These are phyloP conservation scores for Caenorhabditis tropicalis DNA, from an alignment of 1,140 invertebrate genomes.

Conservation along the genomic window DNA sequence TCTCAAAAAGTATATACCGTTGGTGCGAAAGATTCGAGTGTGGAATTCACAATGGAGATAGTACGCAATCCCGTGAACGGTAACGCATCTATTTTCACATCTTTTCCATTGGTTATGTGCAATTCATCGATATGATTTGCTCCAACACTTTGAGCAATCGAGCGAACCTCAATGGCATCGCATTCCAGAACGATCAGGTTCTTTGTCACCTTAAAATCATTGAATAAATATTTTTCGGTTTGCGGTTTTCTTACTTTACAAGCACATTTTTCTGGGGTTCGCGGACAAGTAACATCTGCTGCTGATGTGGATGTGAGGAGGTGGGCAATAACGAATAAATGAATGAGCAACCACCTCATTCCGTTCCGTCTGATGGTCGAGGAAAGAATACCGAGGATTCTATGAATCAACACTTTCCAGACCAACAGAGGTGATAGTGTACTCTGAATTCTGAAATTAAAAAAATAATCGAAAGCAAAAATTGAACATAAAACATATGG, in stretches of 20 bases:
- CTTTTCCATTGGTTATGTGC: not conserved
- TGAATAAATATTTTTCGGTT: not conserved
- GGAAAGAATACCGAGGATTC: constrained; percentile 4
- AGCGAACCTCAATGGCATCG: not conserved
- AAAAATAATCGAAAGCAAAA: too few relatives aligned
- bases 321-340: not conserved
- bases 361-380: constrained; percentile 36
- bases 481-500: too few relatives aligned
- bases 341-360: constrained; percentile 14
- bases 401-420: not conserved
- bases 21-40: not conserved
- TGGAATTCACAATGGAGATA: constrained; percentile 1
- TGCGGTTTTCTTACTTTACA: not conserved
- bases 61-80: constrained; percentile 18
- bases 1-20: not conserved
- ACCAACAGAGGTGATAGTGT: not conserved
- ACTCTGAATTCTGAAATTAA: not conserved
- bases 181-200: not conserved
- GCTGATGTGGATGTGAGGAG: not conserved
- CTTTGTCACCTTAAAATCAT: not conserved
- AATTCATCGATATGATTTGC: constrained; percentile 2
- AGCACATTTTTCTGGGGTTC: not conserved
- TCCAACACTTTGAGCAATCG: not conserved
- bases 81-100: not conserved
- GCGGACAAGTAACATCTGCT: not conserved